Conservation (phyloP, 2,113 vertebrate species). For the Xiphophorus couchianus region DNA sequence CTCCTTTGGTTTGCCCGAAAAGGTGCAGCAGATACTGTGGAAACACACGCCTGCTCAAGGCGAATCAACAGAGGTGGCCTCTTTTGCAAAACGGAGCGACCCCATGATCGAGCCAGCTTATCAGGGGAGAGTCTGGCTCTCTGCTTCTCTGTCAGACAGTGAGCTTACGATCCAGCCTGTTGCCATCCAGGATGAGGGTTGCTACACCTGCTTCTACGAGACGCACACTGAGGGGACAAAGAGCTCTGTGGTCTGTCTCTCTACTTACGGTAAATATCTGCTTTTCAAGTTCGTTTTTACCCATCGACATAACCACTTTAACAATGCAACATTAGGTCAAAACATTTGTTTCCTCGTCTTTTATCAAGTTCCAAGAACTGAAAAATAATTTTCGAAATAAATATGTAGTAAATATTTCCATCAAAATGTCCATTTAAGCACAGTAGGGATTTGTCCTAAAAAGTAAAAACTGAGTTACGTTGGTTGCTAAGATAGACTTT, state of each 20-base stretch:
- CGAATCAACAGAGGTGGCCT: constrained; percentile 65
- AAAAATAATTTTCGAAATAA: not conserved
- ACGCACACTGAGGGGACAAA: constrained; percentile 60
- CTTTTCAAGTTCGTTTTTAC: not conserved
- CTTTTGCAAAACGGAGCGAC: constrained; percentile 70
- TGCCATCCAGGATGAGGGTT: constrained; percentile 76
- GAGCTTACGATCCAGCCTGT: constrained; percentile 78
- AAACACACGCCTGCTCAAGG: constrained; percentile 48
- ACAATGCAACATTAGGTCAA: not conserved
- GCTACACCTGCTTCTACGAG: constrained; percentile 80
- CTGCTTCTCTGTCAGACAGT: constrained; percentile 71
- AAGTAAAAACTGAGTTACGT: too few relatives aligned
- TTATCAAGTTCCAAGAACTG: not conserved
- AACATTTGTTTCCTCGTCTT: not conserved
- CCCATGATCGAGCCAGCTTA: constrained; percentile 74
- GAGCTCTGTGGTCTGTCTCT: constrained; percentile 75
- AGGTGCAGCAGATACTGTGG: constrained; percentile 78
- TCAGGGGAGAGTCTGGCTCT: constrained; percentile 72
- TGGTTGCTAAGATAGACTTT: too few relatives aligned
- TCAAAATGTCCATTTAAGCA: not conserved
- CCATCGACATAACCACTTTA: too few relatives aligned
- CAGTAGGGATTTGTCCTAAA: not conserved
- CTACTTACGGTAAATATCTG: constrained; percentile 70
- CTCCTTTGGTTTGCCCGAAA: constrained; percentile 77
- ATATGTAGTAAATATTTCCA: not conserved